Percentiles rank a stretch among this genome's conserved stretches.
These are phyloP conservation scores for Hirundo rustica DNA, from an alignment of 2,797 vertebrate genomes.

Conservation along the genomic window DNA sequence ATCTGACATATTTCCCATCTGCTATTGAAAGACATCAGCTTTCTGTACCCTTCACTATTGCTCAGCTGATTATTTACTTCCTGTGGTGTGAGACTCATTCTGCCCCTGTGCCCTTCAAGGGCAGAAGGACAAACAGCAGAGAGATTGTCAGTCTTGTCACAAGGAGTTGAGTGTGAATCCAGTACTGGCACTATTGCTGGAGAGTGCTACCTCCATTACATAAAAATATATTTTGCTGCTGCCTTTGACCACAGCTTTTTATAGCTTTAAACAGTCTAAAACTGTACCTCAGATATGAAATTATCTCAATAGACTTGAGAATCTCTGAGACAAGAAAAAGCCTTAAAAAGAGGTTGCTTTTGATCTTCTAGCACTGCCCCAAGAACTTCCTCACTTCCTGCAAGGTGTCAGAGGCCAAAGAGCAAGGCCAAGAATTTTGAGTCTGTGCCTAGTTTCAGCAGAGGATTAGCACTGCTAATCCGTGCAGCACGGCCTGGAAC, in stretches of 20 bases:
- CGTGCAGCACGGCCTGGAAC: neutral
- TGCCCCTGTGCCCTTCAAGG: neutral
- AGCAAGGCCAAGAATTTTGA: neutral
- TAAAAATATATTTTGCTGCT: neutral
- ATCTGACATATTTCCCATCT: neutral
- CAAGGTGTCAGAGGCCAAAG: neutral
- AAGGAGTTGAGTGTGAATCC: neutral
- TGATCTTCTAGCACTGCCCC: neutral
- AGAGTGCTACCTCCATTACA: neutral
- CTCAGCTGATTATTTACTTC: neutral
- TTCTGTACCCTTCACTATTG: neutral
- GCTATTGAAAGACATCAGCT: neutral
- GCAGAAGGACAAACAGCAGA: neutral
- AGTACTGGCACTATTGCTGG: neutral
- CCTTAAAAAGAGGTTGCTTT: neutral
- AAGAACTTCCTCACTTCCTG: neutral
- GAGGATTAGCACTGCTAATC: neutral
- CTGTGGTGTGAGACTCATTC: neutral
- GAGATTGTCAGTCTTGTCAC: neutral
- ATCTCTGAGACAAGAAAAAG: neutral
- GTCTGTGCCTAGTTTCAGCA: neutral
- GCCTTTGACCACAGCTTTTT: neutral
- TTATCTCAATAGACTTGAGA: neutral
- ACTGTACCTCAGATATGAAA: neutral
- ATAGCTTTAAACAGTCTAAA: neutral